Percentiles rank a stretch among this genome's conserved stretches.
Conservation (phyloP, 1,140 invertebrate genomes). For the Drosophila littoralis region DNA sequence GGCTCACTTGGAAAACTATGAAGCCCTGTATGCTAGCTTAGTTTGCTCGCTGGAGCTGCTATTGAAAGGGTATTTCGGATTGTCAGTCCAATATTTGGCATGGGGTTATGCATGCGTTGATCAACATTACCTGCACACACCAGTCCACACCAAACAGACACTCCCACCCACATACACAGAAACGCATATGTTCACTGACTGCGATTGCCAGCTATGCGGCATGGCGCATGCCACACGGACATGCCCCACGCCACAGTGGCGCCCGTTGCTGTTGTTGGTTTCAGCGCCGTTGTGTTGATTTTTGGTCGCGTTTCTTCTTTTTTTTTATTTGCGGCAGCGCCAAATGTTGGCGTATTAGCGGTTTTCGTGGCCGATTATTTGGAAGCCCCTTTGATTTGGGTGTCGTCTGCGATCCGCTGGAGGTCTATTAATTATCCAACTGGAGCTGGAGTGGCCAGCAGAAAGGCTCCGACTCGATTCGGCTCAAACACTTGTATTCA, state of each 20-base stretch:
- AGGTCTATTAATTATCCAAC: constrained; percentile 38
- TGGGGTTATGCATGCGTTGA: neutral
- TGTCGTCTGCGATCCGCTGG: constrained; percentile 9
- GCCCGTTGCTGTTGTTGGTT: neutral
- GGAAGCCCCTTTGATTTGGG: constrained; percentile 60
- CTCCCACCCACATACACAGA: neutral
- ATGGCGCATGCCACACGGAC: constrained; percentile 34
- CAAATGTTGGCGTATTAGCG: constrained; percentile 62
- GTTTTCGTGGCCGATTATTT: constrained; percentile 72
- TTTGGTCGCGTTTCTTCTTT: constrained; percentile 43
- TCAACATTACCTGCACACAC: constrained; percentile 22
- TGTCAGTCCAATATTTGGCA: no score
- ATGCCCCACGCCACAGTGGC: constrained; percentile 21
- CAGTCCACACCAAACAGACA: neutral
- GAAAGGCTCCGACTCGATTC: neutral
- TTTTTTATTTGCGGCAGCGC: constrained; percentile 37
- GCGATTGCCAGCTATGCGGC: constrained; percentile 7
- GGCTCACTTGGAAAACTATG: no score
- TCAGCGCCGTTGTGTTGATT: constrained; percentile 39
- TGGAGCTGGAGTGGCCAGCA: neutral
- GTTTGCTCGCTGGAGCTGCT: no score
- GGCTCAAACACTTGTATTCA: constrained; percentile 45
- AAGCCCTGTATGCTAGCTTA: no score
- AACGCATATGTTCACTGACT: constrained; percentile 8
- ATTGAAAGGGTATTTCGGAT: no score